Base-by-base conservation (phyloP, 2,888 invertebrate species). In the Pyrgus malvae region DNA sequence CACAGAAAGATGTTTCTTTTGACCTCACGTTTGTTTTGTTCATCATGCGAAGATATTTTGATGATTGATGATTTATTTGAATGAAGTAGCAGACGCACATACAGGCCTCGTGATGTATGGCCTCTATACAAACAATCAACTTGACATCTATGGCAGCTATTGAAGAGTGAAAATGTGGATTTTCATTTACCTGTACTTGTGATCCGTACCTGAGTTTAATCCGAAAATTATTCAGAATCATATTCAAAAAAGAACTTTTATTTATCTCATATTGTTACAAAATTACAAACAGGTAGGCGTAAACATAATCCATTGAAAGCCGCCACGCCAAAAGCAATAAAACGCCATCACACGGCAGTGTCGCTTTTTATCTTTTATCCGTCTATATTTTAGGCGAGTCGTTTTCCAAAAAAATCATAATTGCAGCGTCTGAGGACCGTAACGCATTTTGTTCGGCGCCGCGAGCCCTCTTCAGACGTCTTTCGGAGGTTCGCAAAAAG, bases 401-500 rank as follows among this genome's bases (percentile, higher is more conserved):
- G 42, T 25, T 42, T 42, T 33, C 50, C 50, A 50, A 50, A 50
- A 56, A 60, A 61, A 63, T 61, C 56, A 60, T 64, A 60, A 61
- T 64, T 60, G 55, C 57, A 48, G 45, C 53, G 55, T 59, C 57
- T 59, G 45, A 45, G 56, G 69, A 66, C 72, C 72, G 76, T 78
- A 75, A 60, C 78, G 72, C 74, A 72, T 78, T 82, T 81, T 80
- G 78, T 82, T 75, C 68, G 76, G 75, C 72, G 67, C 67, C 69
- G 68, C 73, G 33, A 60, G 60, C 55, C 68, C 78, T 74, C 83
- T 84, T 82, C 80, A 85, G 83, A 83, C 82, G 72, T 79, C 79
- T 83, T 79, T 80, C 68, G 71, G 70, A 64, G 70, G 65, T 76
- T 72, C 64, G 72, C 72, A 83, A 84, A 84, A 84, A 76, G 74